Base-by-base conservation (phyloP, 2,797 vertebrate genomes). In the Clarias fuscus region DNA sequence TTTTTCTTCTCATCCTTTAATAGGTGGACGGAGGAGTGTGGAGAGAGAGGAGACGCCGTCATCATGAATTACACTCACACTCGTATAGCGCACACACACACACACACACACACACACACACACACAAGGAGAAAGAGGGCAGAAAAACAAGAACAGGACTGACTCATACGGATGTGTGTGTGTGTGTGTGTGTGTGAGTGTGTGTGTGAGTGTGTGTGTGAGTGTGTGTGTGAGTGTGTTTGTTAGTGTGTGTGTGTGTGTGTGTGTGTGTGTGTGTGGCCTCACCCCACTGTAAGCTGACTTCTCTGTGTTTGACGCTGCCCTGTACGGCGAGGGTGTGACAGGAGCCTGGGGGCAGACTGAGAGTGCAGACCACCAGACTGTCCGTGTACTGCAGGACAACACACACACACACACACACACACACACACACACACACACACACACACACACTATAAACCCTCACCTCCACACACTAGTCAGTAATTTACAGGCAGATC, bases 201-300 rank as follows among this genome's bases (percentile, higher is more conserved):
- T 37, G 65, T n/a, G 11, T 17, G 30, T 22, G 33, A 53, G 64
- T 14, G 27, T 11, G 65, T 18, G 37, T 10, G 65, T 18, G 37
- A n/a, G 24, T 27, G 67, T 81, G 76, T 79, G 33, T 48, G 59
- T 81, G 77, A n/a, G n/a, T n/a, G n/a, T n/a, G n/a, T 43, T 72
- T n/a, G n/a, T n/a, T n/a, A n/a, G 82, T 59, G 82, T 58, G 65
- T 61, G 40, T 53, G 37, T 30, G 43, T 15, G 27, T 56, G 81
- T 37, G 81, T 37, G 65, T n/a, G 11, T 17, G 30, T 22, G 33
- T 62, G 64, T 14, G 27, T 11, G 65, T 18, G 37, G 43, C 81
- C 97, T 97, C 92, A 99, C 98, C 97, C 98, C 98, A 99, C 73
- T 98, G 96, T 86, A 99, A 94, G 93, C 97, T 96, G 85, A 99